These are phyloP conservation scores for Aproaerema taeniolella DNA, from an alignment of 2,888 invertebrate genomes.

Conservation along the genomic window DNA sequence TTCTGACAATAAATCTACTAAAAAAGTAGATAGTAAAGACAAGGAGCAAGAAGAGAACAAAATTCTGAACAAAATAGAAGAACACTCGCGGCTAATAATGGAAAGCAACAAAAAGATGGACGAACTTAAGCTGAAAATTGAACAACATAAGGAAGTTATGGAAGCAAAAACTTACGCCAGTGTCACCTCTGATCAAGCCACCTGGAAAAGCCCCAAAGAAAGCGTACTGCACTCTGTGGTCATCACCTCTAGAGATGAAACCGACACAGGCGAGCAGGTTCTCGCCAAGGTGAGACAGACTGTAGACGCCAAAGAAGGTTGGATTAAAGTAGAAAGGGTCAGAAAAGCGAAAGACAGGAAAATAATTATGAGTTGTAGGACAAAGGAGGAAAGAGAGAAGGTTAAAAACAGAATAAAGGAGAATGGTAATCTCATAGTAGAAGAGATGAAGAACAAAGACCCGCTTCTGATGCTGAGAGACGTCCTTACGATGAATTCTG, in stretches of 20 bases:
- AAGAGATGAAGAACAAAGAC: conserved; percentile 14
- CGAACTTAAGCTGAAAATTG: neutral
- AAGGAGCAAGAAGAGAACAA: neutral
- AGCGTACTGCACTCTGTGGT: conserved; percentile 1
- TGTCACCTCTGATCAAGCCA: too few relatives aligned
- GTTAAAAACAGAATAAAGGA: neutral
- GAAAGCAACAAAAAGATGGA: neutral
- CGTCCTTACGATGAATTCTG: neutral
- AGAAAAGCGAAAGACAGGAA: conserved; percentile 17
- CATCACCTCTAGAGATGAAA: neutral
- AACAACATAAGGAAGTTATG: too few relatives aligned
- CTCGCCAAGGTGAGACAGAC: conserved; percentile 7
- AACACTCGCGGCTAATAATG: neutral
- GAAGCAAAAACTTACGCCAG: conserved; percentile 1
- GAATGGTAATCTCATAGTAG: neutral
- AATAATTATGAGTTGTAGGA: conserved; percentile 13
- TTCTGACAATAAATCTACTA: too few relatives aligned
- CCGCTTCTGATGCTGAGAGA: conserved; percentile 11
- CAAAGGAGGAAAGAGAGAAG: conserved; percentile 7
- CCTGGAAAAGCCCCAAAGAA: neutral
- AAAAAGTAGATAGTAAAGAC: neutral
- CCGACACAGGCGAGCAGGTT: conserved; percentile 10
- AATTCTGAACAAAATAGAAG: neutral
- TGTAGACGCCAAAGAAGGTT: conserved; percentile 11
- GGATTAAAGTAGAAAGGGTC: conserved; percentile 10